phyloP scores from a whole-genome alignment of 2,113 vertebrate species.

The Coturnix japonica region DNA sequence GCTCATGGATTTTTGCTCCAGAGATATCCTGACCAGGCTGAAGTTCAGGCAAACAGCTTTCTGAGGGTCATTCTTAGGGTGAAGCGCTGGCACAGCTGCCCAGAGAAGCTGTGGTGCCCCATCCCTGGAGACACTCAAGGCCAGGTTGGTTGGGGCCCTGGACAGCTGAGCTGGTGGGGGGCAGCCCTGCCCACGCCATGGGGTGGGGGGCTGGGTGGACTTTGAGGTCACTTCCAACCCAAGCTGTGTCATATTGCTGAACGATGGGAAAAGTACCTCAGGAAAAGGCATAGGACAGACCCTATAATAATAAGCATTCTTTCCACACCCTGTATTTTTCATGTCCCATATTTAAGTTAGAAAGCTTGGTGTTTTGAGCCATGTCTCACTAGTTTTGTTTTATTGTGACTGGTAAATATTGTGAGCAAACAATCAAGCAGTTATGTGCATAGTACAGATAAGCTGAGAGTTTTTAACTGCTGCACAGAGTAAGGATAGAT shows the following conservation, averaged over 20 bases:
- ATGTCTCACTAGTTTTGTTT: neutral
- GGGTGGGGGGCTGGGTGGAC: too few relatives aligned
- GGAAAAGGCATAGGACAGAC: neutral
- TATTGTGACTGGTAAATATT: neutral
- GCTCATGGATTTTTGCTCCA: neutral
- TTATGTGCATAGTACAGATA: neutral
- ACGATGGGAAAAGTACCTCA: neutral
- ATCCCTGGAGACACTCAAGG: too few relatives aligned
- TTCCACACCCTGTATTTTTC: neutral
- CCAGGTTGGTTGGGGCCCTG: too few relatives aligned
- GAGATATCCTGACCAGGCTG: neutral
- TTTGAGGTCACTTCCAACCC: too few relatives aligned
- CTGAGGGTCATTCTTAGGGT: neutral
- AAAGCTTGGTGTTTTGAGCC: neutral
- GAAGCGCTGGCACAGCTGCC: too few relatives aligned
- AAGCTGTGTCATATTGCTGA: neutral
- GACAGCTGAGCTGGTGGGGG: too few relatives aligned
- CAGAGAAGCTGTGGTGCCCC: too few relatives aligned
- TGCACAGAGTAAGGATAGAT: neutral
- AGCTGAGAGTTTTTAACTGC: neutral
- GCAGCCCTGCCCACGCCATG: too few relatives aligned
- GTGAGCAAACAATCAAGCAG: neutral
- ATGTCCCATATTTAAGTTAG: neutral
- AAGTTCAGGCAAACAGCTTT: neutral
- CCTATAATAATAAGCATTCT: neutral